These are phyloP conservation scores for Alitta virens DNA, from an alignment of 2,888 invertebrate species.

Conservation along the genomic window DNA sequence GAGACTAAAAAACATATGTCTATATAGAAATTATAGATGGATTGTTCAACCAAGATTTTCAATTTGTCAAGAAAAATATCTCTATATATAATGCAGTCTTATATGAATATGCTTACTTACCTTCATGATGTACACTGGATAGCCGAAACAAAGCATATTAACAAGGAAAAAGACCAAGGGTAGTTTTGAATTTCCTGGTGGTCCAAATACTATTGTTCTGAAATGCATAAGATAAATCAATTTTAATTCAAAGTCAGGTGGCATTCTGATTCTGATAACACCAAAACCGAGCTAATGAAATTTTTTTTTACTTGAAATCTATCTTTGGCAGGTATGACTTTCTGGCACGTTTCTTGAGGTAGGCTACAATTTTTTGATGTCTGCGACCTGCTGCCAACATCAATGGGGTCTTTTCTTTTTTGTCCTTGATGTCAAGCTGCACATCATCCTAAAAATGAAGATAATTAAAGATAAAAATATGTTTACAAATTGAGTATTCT, in stretches of 20 bases:
- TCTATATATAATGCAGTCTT: neutral
- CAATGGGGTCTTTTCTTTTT: constrained; percentile 87
- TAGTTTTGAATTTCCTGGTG: constrained; percentile 86
- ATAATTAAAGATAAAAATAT: no score
- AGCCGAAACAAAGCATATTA: constrained; percentile 85
- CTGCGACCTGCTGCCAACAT: constrained; percentile 86
- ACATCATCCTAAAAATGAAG: constrained; percentile 70
- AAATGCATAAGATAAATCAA: constrained; percentile 28
- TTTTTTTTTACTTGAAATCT: constrained; percentile 77
- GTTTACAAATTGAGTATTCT: no score
- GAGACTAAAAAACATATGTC: neutral
- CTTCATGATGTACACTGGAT: constrained; percentile 88
- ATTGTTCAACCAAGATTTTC: neutral
- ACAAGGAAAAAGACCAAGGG: constrained; percentile 81
- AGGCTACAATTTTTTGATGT: constrained; percentile 79
- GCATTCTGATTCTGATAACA: no score
- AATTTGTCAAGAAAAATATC: no score
- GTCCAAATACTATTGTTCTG: constrained; percentile 82
- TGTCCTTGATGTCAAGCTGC: constrained; percentile 81
- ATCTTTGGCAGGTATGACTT: constrained; percentile 84
- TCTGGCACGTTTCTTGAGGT: constrained; percentile 77
- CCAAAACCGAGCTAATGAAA: no score
- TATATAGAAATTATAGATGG: no score
- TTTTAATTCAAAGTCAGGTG: neutral
- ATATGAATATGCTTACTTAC: constrained; percentile 57